Evolutionary conservation across 2,797 vertebrate genomes (phyloP), one percentile per base, ranked within the genome.

Genomic region (Cyprinodon diabolis): DNA sequence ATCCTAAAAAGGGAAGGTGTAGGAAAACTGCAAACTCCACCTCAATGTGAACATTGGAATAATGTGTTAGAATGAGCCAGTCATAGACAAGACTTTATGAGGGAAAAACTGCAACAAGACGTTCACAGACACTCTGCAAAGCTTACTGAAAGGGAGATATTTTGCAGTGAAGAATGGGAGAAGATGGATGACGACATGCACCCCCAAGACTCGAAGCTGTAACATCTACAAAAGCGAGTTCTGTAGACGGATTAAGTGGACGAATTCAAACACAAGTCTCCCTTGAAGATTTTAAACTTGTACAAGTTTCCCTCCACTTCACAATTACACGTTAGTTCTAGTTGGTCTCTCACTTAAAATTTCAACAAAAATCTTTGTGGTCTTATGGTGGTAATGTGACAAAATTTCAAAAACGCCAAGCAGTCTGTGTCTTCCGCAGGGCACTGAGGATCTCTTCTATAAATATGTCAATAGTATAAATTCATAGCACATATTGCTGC

Each of bases 401-500:
- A 65, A 45, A 65, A 12, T 45, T 4, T 65, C 21, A 65, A 47
- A 43, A 43, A 40, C 4, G 12, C 14, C 11, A 47, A 13, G 45
- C 40, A 21, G 13, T 66, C 14, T 23, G n/a, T 8, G 3, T n/a
- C 10, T 23, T 65, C 23, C 23, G 12, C 2, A 47, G 45, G 21
- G 13, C 13, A 45, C 11, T 19, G 13, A 45, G 10, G 62, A 14
- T 65, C n/a, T 11, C 49, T 51, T 76, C 67, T 62, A 52, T 77
- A 77, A 79, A 89, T 52, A 79, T 25, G 77, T 86, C 79, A 74
- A 81, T 69, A 76, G 81, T 15, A n/a, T 43, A 78, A 74, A 30
- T 76, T 90, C 89, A 58, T 90, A 80, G 86, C 89, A 85, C 87
- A 84, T 80, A 73, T 49, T 37, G 19, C 74, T 57, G 74, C 72